Evolutionary conservation across 2,888 invertebrate species (phyloP).

Genomic region (Yponomeuta evonymella): DNA sequence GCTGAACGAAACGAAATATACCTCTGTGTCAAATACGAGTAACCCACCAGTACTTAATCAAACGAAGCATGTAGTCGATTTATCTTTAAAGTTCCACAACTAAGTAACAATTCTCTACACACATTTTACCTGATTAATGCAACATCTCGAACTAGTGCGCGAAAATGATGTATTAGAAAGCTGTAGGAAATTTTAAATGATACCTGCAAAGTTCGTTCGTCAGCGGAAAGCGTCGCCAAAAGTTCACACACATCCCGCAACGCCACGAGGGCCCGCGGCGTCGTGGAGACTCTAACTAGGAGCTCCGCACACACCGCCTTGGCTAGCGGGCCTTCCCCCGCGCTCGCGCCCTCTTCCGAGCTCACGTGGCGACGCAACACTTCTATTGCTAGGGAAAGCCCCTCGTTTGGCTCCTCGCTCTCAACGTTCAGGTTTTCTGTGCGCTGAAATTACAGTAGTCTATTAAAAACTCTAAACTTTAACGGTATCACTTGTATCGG

Average conservation of each 20-base stretch:
- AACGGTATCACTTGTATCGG: no score
- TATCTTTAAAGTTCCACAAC: no score
- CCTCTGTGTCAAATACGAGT: no score
- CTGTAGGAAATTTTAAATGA: neutral
- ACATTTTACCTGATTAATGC: no score
- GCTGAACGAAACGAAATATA: no score
- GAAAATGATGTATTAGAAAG: no score
- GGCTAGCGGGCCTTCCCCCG: constrained; percentile 32
- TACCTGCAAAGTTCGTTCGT: constrained; percentile 58
- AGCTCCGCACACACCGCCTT: constrained; percentile 51
- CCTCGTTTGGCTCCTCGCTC: constrained; percentile 59
- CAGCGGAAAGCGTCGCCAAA: constrained; percentile 48
- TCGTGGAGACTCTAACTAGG: constrained; percentile 51
- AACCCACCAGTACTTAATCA: no score
- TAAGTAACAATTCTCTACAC: no score
- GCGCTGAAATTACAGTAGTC: constrained; percentile 37
- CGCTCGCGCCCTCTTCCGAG: neutral
- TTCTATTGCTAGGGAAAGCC: constrained; percentile 52
- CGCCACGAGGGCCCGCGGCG: constrained; percentile 55
- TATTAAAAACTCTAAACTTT: no score
- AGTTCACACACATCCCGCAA: constrained; percentile 80
- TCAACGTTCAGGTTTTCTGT: constrained; percentile 57
- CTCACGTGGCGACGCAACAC: constrained; percentile 51
- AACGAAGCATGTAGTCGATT: no score
- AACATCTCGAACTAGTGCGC: no score